Conservation (phyloP, 2,797 vertebrate genomes). For the Enoplosus armatus region DNA sequence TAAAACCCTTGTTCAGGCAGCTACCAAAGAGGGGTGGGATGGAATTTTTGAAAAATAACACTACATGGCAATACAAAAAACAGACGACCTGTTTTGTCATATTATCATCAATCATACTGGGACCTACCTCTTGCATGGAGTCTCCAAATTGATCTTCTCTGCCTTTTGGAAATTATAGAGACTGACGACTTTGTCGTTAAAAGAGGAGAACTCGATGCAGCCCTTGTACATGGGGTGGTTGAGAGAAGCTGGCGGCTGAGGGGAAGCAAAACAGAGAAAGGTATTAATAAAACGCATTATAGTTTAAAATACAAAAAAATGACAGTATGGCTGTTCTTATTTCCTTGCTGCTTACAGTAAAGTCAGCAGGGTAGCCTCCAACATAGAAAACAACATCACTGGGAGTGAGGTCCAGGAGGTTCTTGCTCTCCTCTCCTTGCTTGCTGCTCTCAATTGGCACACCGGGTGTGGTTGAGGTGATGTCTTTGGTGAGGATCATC, state of each 20-base stretch:
- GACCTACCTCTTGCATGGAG: slow-evolving; percentile 84
- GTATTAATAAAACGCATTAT: slow-evolving; percentile 4
- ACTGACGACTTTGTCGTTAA: slow-evolving; percentile 91
- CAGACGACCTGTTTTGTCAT: background rate
- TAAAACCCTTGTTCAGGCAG: background rate
- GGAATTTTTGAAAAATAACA: background rate
- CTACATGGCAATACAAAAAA: background rate
- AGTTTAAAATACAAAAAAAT: background rate
- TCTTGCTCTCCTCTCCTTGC: slow-evolving; percentile 37
- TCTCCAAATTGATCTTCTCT: slow-evolving; percentile 60
- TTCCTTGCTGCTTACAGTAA: slow-evolving; percentile 77
- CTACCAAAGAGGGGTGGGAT: background rate
- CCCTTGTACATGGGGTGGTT: slow-evolving; percentile 88
- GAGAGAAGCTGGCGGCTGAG: slow-evolving; percentile 89
- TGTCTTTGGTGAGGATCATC: slow-evolving; percentile 66
- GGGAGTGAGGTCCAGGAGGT: slow-evolving; percentile 81
- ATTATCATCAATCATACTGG: background rate
- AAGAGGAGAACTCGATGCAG: slow-evolving; percentile 92
- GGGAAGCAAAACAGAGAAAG: slow-evolving; percentile 34
- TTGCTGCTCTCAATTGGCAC: fast-evolving
- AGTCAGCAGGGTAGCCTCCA: slow-evolving; percentile 83
- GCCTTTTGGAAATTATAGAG: slow-evolving; percentile 92
- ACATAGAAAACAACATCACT: slow-evolving; percentile 85
- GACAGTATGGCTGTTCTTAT: background rate
- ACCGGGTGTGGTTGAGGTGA: slow-evolving; percentile 7